Conservation (phyloP, 2,797 vertebrate genomes). For the Euthynnus affinis region DNA sequence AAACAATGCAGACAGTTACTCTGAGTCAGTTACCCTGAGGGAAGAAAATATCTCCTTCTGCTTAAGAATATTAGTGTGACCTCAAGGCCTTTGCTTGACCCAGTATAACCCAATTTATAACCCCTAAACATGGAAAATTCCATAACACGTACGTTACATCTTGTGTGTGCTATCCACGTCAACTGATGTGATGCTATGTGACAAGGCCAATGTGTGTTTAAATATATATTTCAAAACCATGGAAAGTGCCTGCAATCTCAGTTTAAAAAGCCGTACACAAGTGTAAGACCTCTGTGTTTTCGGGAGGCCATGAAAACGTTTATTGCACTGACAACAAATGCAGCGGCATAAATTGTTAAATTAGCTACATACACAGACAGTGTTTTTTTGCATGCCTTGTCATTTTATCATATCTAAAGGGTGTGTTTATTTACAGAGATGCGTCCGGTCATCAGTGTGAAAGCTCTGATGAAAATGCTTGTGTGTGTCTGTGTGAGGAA, state of each 20-base stretch:
- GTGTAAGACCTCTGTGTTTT: too few species aligned
- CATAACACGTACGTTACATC: too few species aligned
- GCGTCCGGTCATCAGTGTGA: background rate
- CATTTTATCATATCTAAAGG: conserved; percentile 7
- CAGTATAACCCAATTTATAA: too few species aligned
- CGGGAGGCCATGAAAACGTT: too few species aligned
- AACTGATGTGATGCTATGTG: background rate
- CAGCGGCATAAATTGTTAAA: background rate
- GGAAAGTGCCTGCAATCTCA: background rate
- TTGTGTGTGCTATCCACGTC: background rate
- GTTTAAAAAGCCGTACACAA: background rate
- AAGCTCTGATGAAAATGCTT: conserved; percentile 7
- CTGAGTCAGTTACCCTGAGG: too few species aligned
- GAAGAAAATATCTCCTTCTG: too few species aligned
- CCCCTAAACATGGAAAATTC: too few species aligned
- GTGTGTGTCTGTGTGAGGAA: conserved; percentile 3
- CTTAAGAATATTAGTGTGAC: too few species aligned
- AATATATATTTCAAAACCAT: background rate
- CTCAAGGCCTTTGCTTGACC: too few species aligned
- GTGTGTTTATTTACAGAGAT: background rate
- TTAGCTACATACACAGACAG: background rate
- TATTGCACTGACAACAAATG: background rate
- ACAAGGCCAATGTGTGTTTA: background rate
- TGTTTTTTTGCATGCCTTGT: background rate
- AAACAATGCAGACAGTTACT: too few species aligned